These are phyloP conservation scores for Steinernema khuongi DNA, from an alignment of 1,140 invertebrate species.

Conservation along the genomic window DNA sequence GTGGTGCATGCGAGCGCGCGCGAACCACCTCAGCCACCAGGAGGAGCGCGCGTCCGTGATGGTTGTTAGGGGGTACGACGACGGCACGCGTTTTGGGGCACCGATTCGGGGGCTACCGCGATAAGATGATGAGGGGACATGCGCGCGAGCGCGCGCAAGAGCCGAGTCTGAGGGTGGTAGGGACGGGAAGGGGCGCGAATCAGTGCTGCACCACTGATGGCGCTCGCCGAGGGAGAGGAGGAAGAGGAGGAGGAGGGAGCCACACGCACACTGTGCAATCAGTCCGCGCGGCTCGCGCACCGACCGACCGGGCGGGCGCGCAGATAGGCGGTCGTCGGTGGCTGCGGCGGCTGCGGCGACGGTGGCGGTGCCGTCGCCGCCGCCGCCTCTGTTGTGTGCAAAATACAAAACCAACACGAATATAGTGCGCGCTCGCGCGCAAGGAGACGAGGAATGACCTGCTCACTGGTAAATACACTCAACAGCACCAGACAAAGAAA, in stretches of 20 bases:
- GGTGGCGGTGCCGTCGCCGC: neutral
- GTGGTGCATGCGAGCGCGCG: neutral
- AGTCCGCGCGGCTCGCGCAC: slow-evolving; percentile 8
- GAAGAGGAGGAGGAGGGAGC: neutral
- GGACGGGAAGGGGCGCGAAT: neutral
- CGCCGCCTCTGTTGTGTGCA: no score
- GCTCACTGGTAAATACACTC: slow-evolving; percentile 16
- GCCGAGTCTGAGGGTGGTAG: slow-evolving; percentile 9
- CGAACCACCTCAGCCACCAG: slow-evolving; percentile 12
- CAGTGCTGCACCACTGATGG: neutral
- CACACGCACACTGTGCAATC: slow-evolving; percentile 12
- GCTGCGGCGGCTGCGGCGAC: neutral
- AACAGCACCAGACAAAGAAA: slow-evolving; percentile 1
- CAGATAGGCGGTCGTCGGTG: slow-evolving; percentile 11
- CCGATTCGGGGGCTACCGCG: neutral
- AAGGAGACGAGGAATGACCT: neutral
- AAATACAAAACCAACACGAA: slow-evolving; percentile 15
- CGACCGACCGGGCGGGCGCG: neutral
- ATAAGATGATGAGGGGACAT: neutral
- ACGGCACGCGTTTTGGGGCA: slow-evolving; percentile 11
- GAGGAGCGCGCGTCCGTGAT: neutral
- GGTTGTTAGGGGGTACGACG: slow-evolving; percentile 12
- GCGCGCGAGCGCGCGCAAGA: neutral
- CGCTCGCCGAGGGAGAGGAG: no score
- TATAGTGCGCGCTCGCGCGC: slow-evolving; percentile 1